Base-by-base conservation (phyloP, 2,888 invertebrate species). In the Cyrtodaria siliqua region DNA sequence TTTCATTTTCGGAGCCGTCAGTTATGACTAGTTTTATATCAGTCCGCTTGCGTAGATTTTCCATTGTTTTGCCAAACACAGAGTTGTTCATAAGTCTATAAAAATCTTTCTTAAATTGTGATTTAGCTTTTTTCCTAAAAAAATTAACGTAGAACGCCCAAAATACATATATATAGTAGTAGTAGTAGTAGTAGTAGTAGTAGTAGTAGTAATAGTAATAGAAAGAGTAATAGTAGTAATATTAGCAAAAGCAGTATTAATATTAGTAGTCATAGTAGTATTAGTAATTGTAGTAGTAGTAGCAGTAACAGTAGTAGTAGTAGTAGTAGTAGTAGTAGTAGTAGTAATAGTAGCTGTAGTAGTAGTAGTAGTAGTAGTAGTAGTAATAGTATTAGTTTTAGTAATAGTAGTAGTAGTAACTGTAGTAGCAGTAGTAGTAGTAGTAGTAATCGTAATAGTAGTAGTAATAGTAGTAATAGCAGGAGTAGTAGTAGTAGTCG, bases 401-500 rank as follows among this genome's bases (percentile, higher is more conserved):
- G 44, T 18, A 20, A 16, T 20, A 44, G 44, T 44, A 44, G 44
- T 3, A 20, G 20, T 44, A 44, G 44, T 44, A 44, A 33, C 29
- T 29, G 33, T 33, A 12, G 33, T 8, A 33, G 12, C 12, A 33
- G 33, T 33, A 33, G 33, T 33, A 18, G 52, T 52, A 23, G 52
- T 24, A 52, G 52, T 24, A 52, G 52, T 52, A 52, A 23, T 52
- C 9, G 52, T 52, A 23, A 16, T 52, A 52, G 52, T 52, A 52
- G 52, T 52, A 52, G 52, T 52, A 52, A 16, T 52, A 52, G 52
- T 4, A 52, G 52, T 20, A 56, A 33, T 33, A 56, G 56, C 29
- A 56, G 56, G 26, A 29, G 56, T 56, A 56, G 56, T 56, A 29
- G 56, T 56, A 56, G 56, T 56, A 56, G 56, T 56, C 26, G 56